Evolutionary conservation across 2,113 vertebrate genomes (phyloP).

Genomic region (Platycercus adscitus): DNA sequence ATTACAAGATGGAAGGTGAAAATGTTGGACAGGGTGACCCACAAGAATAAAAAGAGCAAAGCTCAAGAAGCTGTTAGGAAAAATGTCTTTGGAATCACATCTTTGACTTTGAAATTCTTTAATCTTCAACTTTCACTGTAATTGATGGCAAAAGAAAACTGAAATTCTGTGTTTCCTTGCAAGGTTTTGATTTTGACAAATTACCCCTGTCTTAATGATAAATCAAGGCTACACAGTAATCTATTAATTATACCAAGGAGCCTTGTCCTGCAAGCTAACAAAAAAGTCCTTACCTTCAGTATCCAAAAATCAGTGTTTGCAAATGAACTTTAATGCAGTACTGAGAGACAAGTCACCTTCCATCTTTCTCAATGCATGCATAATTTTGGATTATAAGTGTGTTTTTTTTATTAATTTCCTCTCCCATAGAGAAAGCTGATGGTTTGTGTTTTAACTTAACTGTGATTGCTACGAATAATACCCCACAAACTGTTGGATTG

Average conservation of each 20-base stretch:
- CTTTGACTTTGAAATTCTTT: conserved; percentile 41
- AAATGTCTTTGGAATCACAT: not conserved
- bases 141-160: conserved; percentile 45
- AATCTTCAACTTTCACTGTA: conserved; percentile 25
- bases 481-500: conserved; percentile 96
- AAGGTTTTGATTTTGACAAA: conserved; percentile 47
- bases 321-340: not conserved
- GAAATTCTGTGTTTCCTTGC: not conserved
- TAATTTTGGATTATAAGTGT: conserved; percentile 82
- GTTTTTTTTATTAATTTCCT: conserved; percentile 89
- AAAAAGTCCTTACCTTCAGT: not conserved
- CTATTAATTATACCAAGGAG: not conserved
- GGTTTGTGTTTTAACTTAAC: conserved; percentile 99
- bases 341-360: conserved; percentile 73
- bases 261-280: not conserved
- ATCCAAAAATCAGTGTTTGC: conserved; percentile 15
- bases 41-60: not conserved
- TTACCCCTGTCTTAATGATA: not conserved
- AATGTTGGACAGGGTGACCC: not conserved
- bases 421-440: conserved; percentile 93
- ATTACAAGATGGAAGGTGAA: conserved; percentile 81
- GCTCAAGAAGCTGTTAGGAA: not conserved
- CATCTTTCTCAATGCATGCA: conserved; percentile 88
- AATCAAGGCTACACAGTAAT: conserved; percentile 25
- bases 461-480: conserved; percentile 90